Evolutionary conservation across 64 coral and sea anemone species (phyloP).

Genomic region (Hydrozoanthus tunicans): DNA sequence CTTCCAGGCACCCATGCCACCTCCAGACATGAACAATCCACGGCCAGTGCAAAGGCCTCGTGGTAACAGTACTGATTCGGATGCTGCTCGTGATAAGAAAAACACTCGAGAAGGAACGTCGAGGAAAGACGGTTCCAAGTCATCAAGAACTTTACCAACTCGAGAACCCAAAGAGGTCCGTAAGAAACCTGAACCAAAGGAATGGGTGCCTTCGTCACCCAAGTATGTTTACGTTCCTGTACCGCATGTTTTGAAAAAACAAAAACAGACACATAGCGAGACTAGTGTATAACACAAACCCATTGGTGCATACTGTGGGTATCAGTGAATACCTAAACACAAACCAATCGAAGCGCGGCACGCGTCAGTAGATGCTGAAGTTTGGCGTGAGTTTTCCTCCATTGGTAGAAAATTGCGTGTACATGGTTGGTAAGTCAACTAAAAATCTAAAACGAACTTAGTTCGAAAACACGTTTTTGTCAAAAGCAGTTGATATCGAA

Average conservation of each 20-base stretch:
- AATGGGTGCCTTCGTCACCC: constrained; percentile 55
- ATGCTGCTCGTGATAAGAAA: constrained; percentile 27
- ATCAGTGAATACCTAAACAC: no score
- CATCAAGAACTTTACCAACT: constrained; percentile 6
- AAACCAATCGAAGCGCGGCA: no score
- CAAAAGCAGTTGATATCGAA: no score
- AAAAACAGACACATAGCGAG: constrained; percentile 56
- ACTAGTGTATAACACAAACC: constrained; percentile 67
- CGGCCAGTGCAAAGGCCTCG: neutral
- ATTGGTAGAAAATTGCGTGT: no score
- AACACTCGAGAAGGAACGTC: constrained; percentile 2
- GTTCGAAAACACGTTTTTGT: no score
- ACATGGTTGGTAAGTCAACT: no score
- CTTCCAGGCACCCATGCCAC: neutral
- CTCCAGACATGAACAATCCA: constrained; percentile 6
- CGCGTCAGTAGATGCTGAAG: no score
- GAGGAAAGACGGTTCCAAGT: constrained; percentile 3
- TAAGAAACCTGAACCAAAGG: constrained; percentile 72
- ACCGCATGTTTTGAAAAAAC: constrained; percentile 62
- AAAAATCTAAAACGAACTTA: no score
- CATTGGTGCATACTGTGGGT: no score
- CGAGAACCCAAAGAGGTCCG: constrained; percentile 64
- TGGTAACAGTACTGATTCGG: constrained; percentile 52
- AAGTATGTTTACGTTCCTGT: constrained; percentile 75
- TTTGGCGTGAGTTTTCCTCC: no score